Evolutionary conservation across 2,888 invertebrate genomes (phyloP).

Genomic region (Netelia virgata): DNA sequence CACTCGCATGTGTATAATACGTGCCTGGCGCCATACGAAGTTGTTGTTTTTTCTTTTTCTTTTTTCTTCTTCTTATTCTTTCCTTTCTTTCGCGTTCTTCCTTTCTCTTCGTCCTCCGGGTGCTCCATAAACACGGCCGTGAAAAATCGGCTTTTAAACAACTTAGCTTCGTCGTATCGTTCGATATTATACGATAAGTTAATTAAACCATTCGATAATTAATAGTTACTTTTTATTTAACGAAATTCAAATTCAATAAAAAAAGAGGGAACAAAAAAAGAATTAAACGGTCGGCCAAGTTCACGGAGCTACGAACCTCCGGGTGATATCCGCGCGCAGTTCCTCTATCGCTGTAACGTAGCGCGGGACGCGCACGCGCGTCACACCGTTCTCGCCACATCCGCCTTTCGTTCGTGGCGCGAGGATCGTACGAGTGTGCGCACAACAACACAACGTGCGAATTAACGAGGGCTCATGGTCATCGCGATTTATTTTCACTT

Average conservation of each 20-base stretch:
- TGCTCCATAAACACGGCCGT: not conserved
- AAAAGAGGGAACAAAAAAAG: too few species aligned
- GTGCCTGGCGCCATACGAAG: slow-evolving; percentile 57
- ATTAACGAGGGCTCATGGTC: slow-evolving; percentile 70
- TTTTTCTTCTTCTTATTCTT: slow-evolving; percentile 5
- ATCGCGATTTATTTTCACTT: slow-evolving; percentile 69
- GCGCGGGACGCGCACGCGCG: not conserved
- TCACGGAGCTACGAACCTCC: not conserved
- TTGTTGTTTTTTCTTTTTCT: slow-evolving; percentile 20
- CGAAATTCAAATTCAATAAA: too few species aligned
- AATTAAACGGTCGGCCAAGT: too few species aligned
- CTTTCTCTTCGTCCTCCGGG: slow-evolving; percentile 25
- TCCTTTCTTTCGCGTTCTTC: slow-evolving; percentile 30
- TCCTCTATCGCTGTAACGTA: not conserved
- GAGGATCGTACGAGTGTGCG: slow-evolving; percentile 5
- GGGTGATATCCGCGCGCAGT: not conserved
- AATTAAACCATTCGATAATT: too few species aligned
- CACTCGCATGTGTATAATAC: not conserved
- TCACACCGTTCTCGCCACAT: slow-evolving; percentile 12
- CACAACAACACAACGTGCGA: slow-evolving; percentile 57
- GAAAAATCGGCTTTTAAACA: too few species aligned
- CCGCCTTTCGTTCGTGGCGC: slow-evolving; percentile 56
- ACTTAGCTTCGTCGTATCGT: too few species aligned
- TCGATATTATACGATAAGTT: too few species aligned
- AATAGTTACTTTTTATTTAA: too few species aligned